These are phyloP conservation scores for Nasonia longicornis DNA, from an alignment of 1,140 invertebrate species.

Conservation along the genomic window DNA sequence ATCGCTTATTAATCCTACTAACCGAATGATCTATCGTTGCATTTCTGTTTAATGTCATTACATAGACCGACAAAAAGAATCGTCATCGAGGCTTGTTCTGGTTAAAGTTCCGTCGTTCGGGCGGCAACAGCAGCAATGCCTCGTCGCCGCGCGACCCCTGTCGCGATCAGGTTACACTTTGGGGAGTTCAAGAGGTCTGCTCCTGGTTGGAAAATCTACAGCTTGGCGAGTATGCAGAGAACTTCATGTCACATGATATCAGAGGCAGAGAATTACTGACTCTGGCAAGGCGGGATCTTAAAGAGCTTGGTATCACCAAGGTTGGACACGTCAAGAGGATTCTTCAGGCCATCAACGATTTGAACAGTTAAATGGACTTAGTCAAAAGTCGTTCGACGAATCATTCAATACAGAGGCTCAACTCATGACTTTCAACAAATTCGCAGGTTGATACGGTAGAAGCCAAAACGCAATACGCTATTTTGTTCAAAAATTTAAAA, in stretches of 20 bases:
- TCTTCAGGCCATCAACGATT: slow-evolving; percentile 90
- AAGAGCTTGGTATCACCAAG: slow-evolving; percentile 93
- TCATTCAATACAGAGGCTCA: slow-evolving; percentile 29
- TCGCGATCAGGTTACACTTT: slow-evolving; percentile 71
- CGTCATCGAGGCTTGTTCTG: slow-evolving; percentile 72
- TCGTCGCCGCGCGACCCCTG: slow-evolving; percentile 51
- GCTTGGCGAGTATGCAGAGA: slow-evolving; percentile 87
- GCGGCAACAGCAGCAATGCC: slow-evolving; percentile 52
- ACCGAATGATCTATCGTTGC: neutral
- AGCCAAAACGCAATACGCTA: no score
- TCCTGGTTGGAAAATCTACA: slow-evolving; percentile 90
- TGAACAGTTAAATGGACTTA: slow-evolving; percentile 67
- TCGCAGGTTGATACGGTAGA: neutral
- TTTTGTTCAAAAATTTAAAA: no score
- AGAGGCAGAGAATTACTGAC: slow-evolving; percentile 89
- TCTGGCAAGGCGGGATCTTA: slow-evolving; percentile 85
- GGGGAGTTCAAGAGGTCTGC: slow-evolving; percentile 81
- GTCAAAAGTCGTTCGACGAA: slow-evolving; percentile 20
- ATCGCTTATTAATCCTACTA: neutral
- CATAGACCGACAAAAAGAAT: slow-evolving; percentile 71
- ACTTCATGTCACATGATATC: slow-evolving; percentile 91
- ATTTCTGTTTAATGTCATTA: slow-evolving; percentile 40
- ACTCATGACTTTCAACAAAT: slow-evolving; percentile 17
- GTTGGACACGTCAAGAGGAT: slow-evolving; percentile 95
- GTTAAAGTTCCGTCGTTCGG: slow-evolving; percentile 71